Conservation (phyloP, 2,797 vertebrate species). For the Oreochromis grahami region DNA sequence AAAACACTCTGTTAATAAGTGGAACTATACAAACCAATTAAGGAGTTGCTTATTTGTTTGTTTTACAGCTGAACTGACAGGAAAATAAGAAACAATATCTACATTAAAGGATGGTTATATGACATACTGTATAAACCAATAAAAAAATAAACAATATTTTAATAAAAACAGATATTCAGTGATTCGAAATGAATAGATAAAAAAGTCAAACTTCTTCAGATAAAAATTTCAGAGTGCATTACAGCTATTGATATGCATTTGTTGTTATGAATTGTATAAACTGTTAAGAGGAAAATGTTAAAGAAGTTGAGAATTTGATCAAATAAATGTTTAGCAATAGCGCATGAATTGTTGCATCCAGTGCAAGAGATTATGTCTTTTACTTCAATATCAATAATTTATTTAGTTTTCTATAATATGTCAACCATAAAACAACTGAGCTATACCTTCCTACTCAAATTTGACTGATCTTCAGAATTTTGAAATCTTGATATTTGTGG, state of each 20-base stretch:
- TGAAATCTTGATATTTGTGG: not conserved
- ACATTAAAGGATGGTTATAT: not conserved
- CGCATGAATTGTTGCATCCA: not conserved
- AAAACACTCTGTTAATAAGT: not conserved
- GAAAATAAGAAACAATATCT: not conserved
- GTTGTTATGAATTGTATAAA: too few relatives aligned
- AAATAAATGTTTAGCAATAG: not conserved
- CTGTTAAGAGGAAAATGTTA: too few relatives aligned
- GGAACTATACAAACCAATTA: not conserved
- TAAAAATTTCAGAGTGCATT: not conserved
- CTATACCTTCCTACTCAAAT: not conserved
- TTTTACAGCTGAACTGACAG: not conserved
- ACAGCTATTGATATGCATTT: not conserved
- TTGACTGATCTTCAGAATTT: not conserved
- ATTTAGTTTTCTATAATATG: not conserved
- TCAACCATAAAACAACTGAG: not conserved
- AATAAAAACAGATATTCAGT: not conserved
- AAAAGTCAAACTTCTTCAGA: not conserved
- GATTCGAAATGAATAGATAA: not conserved
- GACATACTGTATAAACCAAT: not conserved
- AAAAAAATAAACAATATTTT: too few relatives aligned
- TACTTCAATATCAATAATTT: not conserved
- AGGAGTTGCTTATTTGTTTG: not conserved
- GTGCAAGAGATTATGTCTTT: not conserved
- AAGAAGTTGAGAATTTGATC: not conserved